Percentiles rank a stretch among this genome's conserved stretches.
These are phyloP conservation scores for Ochropacha duplaris DNA, from an alignment of 2,888 invertebrate species.

Conservation along the genomic window DNA sequence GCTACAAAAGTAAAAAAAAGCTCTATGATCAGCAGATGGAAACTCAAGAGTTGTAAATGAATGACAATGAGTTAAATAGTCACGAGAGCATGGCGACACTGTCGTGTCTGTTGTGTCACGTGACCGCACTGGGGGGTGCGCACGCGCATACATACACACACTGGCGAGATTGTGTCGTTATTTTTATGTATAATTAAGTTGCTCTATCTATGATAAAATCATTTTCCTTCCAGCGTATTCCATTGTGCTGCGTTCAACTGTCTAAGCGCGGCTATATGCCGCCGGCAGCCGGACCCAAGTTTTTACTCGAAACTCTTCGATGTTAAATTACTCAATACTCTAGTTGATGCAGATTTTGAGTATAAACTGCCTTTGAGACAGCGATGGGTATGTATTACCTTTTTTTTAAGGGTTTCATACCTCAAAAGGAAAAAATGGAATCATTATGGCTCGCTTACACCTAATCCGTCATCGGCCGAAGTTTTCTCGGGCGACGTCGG, in stretches of 20 bases:
- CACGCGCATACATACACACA: too few species aligned
- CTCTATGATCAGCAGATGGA: slow-evolving; percentile 27
- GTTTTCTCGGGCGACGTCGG: too few species aligned
- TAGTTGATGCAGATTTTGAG: slow-evolving; percentile 29
- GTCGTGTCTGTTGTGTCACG: slow-evolving; percentile 42
- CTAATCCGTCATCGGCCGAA: too few species aligned
- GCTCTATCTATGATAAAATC: too few species aligned
- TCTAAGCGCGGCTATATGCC: slow-evolving; percentile 45
- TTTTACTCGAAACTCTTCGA: slow-evolving; percentile 36
- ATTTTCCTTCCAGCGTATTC: slow-evolving; percentile 30
- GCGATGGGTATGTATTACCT: slow-evolving; percentile 18
- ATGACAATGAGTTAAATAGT: slow-evolving; percentile 45
- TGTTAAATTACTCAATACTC: slow-evolving; percentile 27
- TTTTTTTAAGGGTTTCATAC: too few species aligned
- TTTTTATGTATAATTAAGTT: too few species aligned
- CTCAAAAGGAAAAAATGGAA: too few species aligned
- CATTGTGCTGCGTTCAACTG: slow-evolving; percentile 52
- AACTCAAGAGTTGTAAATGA: slow-evolving; percentile 42
- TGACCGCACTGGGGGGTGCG: slow-evolving; percentile 17
- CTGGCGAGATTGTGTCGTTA: slow-evolving; percentile 25
- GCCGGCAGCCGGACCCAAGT: slow-evolving; percentile 31
- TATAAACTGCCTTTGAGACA: slow-evolving; percentile 31
- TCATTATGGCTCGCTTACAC: too few species aligned
- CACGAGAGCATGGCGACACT: slow-evolving; percentile 50
- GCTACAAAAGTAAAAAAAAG: too few species aligned